phyloP scores from a whole-genome alignment of 2,888 invertebrate genomes.

The Tolmerus cingulatus region DNA sequence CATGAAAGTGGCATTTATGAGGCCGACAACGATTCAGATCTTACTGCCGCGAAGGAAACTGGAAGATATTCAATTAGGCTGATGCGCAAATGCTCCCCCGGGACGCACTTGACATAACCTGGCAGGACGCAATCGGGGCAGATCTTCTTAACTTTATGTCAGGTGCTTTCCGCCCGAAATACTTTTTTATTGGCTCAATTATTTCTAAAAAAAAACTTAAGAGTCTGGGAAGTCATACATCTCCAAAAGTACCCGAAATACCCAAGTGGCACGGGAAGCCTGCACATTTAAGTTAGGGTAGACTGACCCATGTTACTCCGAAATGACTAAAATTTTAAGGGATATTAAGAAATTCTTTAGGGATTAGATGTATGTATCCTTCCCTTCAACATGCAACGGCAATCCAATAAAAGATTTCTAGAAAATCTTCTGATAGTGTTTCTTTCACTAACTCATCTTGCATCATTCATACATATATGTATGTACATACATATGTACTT shows the following conservation, averaged over 20 bases:
- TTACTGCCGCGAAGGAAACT: neutral
- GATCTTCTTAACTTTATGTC: neutral
- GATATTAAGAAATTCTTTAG: neutral
- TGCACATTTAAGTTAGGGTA: neutral
- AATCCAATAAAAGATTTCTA: neutral
- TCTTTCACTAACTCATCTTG: no score
- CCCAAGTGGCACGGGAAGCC: neutral
- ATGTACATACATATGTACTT: no score
- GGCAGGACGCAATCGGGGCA: neutral
- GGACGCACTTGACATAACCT: neutral
- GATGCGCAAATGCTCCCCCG: conserved; percentile 38
- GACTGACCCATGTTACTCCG: neutral
- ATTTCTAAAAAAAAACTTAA: neutral
- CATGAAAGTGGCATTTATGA: conserved; percentile 15
- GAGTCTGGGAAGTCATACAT: neutral
- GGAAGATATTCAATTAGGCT: conserved; percentile 42
- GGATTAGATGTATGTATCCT: neutral
- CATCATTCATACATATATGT: no score
- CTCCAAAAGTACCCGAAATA: neutral
- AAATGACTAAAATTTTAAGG: neutral
- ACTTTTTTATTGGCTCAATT: neutral
- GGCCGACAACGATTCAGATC: neutral
- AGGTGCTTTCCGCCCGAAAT: neutral
- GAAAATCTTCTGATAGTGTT: neutral
- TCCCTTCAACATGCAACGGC: neutral